These are phyloP conservation scores for Lophotriccus pileatus DNA, from an alignment of 2,797 vertebrate genomes.

Conservation along the genomic window DNA sequence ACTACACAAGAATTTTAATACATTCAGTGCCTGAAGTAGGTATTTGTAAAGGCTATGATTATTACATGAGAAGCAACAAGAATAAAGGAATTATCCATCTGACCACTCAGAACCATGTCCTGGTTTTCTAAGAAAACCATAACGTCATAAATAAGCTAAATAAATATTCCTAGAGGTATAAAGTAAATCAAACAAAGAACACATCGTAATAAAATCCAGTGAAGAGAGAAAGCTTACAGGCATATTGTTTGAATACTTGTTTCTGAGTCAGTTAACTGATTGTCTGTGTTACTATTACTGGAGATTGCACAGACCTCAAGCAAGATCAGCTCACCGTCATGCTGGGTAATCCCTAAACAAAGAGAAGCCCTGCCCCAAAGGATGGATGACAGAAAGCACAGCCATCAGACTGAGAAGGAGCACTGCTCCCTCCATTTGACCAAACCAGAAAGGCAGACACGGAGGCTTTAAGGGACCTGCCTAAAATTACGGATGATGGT, in stretches of 20 bases:
- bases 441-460: neutral
- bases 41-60: neutral
- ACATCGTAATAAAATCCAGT: neutral
- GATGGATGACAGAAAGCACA: neutral
- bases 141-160: conserved; percentile 22
- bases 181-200: conserved; percentile 21
- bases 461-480: neutral
- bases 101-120: neutral
- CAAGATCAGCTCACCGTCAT: neutral
- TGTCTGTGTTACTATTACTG: neutral
- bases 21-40: neutral
- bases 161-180: conserved; percentile 34
- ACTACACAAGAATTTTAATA: neutral
- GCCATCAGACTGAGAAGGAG: neutral
- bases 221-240: conserved; percentile 8
- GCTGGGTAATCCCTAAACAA: neutral
- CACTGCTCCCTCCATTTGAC: neutral
- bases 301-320: neutral
- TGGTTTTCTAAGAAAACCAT: conserved; percentile 12
- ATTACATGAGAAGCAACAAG: neutral
- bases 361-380: neutral
- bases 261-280: conserved; percentile 30
- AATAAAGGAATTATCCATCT: neutral
- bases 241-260: neutral
- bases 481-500: neutral